Percentiles rank a stretch among this genome's conserved stretches.
Evolutionary conservation across 2,797 vertebrate genomes (phyloP).

Genomic region (Sebastes iracundus): DNA sequence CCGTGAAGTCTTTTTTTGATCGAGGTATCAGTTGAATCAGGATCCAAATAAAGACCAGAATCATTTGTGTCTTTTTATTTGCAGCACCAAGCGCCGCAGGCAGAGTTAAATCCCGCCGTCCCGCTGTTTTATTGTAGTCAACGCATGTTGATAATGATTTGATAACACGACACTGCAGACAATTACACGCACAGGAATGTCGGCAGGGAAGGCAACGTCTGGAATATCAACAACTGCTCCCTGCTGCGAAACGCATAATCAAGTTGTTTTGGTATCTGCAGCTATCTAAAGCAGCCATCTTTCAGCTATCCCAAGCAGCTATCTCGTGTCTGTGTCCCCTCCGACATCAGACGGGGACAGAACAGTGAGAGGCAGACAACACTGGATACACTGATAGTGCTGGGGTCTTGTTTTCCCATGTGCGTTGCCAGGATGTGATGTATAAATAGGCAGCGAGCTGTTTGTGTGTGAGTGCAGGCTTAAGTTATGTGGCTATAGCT

Average conservation of each 20-base stretch:
- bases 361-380: conserved; percentile 70
- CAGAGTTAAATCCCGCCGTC: conserved; percentile 12
- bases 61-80: conserved; percentile 17
- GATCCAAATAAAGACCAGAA: conserved; percentile 38
- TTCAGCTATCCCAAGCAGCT: conserved; percentile 75
- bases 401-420: conserved; percentile 78
- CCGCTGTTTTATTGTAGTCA: conserved; percentile 40
- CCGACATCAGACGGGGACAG: conserved; percentile 67
- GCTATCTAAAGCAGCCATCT: conserved; percentile 79
- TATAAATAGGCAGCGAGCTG: conserved; percentile 79
- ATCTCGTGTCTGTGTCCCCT: conserved; percentile 72
- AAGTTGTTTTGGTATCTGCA: conserved; percentile 75
- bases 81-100: background rate
- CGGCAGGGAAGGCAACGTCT: conserved; percentile 57
- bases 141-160: conserved; percentile 57
- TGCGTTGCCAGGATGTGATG: conserved; percentile 77
- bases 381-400: conserved; percentile 72
- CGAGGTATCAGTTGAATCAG: conserved; percentile 5
- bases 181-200: conserved; percentile 62
- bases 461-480: conserved; percentile 68
- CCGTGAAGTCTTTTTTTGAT: conserved; percentile 11
- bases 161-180: conserved; percentile 62
- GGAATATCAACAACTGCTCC: conserved; percentile 70
- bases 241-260: conserved; percentile 73
- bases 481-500: conserved; percentile 69